Conservation (phyloP, 1,140 invertebrate species). For the Hirudo medicinalis region DNA sequence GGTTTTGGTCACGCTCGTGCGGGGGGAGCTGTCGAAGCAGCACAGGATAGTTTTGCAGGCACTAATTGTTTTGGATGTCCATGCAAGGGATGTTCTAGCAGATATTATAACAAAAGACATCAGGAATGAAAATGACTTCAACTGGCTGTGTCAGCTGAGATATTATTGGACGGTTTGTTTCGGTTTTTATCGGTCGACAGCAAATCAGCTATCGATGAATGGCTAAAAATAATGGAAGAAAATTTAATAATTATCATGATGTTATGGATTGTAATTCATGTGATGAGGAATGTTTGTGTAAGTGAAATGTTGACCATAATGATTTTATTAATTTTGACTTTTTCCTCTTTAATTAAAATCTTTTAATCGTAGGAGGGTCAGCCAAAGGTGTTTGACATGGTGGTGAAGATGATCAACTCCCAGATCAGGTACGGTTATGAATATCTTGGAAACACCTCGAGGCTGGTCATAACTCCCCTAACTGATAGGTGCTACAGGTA, state of each 20-base stretch:
- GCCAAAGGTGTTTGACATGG: slow-evolving; percentile 36
- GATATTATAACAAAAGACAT: slow-evolving; percentile 57
- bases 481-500: slow-evolving; percentile 72
- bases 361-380: slow-evolving; percentile 65
- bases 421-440: slow-evolving; percentile 81
- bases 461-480: slow-evolving; percentile 54
- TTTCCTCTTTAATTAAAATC: too few species aligned
- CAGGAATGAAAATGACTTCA: slow-evolving; percentile 62
- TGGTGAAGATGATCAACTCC: slow-evolving; percentile 67
- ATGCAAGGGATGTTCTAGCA: slow-evolving; percentile 70
- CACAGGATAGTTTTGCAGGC: slow-evolving; percentile 71
- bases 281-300: slow-evolving; percentile 15
- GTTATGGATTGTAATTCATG: too few species aligned
- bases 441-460: slow-evolving; percentile 73
- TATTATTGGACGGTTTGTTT: slow-evolving; percentile 71
- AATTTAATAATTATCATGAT: slow-evolving; percentile 20
- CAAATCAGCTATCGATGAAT: slow-evolving; percentile 29
- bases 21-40: slow-evolving; percentile 68
- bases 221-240: slow-evolving; percentile 32
- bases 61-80: slow-evolving; percentile 62
- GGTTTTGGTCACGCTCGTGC: slow-evolving; percentile 69
- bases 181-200: slow-evolving; percentile 29
- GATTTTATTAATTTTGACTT: too few species aligned
- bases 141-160: slow-evolving; percentile 81
- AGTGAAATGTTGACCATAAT: slow-evolving; percentile 55